Conservation (phyloP, 2,113 vertebrate species). For the Prinia subflava region DNA sequence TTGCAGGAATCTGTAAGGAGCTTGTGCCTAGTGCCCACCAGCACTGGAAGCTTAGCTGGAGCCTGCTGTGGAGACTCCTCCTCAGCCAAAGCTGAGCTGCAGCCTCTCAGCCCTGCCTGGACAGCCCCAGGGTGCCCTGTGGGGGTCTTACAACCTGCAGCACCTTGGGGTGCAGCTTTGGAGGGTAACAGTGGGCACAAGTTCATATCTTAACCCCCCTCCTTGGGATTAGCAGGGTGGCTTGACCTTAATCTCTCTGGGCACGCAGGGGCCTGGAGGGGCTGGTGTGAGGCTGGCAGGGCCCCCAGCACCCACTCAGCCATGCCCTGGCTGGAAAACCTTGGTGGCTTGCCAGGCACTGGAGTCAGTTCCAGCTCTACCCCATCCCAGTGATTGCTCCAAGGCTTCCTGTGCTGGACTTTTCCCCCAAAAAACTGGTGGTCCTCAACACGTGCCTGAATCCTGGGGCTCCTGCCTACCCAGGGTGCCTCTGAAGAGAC, state of each 20-base stretch:
- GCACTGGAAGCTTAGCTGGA: background rate
- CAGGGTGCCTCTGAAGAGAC: background rate
- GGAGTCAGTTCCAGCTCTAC: background rate
- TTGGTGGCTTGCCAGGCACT: accelerated
- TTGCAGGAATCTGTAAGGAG: background rate
- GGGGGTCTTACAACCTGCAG: accelerated
- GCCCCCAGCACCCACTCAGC: background rate
- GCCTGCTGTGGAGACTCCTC: background rate
- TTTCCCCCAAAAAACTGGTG: accelerated
- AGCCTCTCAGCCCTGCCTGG: background rate
- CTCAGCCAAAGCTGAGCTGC: background rate
- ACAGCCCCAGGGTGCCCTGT: background rate
- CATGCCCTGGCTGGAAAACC: accelerated
- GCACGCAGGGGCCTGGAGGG: background rate
- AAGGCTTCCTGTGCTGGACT: background rate
- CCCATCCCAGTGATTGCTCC: background rate
- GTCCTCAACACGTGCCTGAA: background rate
- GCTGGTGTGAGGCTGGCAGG: background rate
- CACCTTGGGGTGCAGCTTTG: background rate
- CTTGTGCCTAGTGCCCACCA: background rate
- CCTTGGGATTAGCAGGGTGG: background rate
- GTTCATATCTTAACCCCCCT: background rate
- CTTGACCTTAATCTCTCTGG: constrained; percentile 34
- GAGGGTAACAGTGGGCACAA: background rate
- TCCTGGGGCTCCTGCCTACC: accelerated